Conservation (phyloP, 2,797 vertebrate genomes). For the Cryptoblepharus egeriae region DNA sequence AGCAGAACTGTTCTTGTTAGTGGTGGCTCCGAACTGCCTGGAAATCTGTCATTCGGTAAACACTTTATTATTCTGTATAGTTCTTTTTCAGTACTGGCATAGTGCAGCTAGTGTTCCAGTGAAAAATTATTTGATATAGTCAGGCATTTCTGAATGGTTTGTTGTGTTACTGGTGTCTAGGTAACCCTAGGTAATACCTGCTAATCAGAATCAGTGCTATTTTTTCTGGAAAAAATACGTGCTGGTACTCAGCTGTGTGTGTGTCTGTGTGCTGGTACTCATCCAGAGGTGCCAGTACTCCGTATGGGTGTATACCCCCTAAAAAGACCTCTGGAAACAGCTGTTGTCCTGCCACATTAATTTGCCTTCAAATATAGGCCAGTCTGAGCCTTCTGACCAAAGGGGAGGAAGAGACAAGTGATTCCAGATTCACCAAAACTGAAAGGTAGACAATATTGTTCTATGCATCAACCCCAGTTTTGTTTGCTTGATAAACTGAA, state of each 20-base stretch:
- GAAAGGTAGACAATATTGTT: too few species aligned
- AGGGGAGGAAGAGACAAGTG: background rate
- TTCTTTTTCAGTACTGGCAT: constrained; percentile 51
- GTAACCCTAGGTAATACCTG: background rate
- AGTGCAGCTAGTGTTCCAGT: constrained; percentile 45
- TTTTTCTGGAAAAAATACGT: too few species aligned
- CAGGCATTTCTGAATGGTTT: constrained; percentile 37
- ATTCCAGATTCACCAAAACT: background rate
- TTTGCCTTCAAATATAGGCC: background rate
- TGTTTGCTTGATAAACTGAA: background rate
- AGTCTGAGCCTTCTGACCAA: background rate
- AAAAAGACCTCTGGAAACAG: too few species aligned
- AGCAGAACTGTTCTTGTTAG: constrained; percentile 95
- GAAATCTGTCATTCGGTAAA: constrained; percentile 23
- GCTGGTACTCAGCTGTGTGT: too few species aligned
- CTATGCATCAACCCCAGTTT: background rate
- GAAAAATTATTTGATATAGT: constrained; percentile 37
- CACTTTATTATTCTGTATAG: constrained; percentile 27
- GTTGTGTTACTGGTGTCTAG: constrained; percentile 26
- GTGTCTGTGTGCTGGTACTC: too few species aligned
- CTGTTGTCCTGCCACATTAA: background rate
- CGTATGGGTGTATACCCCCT: too few species aligned
- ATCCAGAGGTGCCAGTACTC: too few species aligned
- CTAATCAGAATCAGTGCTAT: background rate
- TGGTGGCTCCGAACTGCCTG: background rate